phyloP scores from a whole-genome alignment of 2,888 invertebrate genomes.

The Morpho achilles region DNA sequence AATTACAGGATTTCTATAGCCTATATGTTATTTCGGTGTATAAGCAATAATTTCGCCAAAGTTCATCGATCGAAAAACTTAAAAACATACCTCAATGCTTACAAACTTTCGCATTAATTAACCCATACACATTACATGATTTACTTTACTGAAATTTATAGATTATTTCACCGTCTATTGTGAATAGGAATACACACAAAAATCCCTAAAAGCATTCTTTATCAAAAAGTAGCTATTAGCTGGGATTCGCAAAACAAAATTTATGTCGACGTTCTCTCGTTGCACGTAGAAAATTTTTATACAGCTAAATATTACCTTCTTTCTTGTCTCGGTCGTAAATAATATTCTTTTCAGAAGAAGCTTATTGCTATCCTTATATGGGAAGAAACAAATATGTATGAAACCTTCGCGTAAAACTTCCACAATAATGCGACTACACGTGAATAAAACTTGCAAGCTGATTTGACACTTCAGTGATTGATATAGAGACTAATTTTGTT shows the following conservation, averaged over 20 bases:
- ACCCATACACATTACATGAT: no score
- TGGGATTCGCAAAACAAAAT: slow-evolving; percentile 63
- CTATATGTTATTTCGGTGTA: no score
- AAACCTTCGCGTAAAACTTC: slow-evolving; percentile 13
- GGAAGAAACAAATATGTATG: slow-evolving; percentile 49
- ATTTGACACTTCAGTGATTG: slow-evolving; percentile 10
- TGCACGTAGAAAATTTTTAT: slow-evolving; percentile 66
- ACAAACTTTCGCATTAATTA: no score
- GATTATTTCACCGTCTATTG: no score
- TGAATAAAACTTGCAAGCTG: slow-evolving; percentile 2
- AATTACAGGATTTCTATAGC: no score
- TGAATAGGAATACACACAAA: background rate
- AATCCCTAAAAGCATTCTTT: slow-evolving; percentile 41
- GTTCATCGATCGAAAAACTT: no score
- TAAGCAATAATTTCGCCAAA: no score
- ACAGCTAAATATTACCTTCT: slow-evolving; percentile 64
- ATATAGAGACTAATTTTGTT: slow-evolving; percentile 13
- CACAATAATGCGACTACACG: slow-evolving; percentile 9
- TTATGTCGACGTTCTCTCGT: slow-evolving; percentile 59
- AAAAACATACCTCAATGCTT: no score
- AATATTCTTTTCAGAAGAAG: slow-evolving; percentile 69
- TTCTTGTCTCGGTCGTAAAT: slow-evolving; percentile 65
- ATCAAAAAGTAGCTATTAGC: slow-evolving; percentile 63
- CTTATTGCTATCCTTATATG: slow-evolving; percentile 59
- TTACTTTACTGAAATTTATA: no score